Conservation (phyloP, 2,797 vertebrate species). For the Rhincodon typus region DNA sequence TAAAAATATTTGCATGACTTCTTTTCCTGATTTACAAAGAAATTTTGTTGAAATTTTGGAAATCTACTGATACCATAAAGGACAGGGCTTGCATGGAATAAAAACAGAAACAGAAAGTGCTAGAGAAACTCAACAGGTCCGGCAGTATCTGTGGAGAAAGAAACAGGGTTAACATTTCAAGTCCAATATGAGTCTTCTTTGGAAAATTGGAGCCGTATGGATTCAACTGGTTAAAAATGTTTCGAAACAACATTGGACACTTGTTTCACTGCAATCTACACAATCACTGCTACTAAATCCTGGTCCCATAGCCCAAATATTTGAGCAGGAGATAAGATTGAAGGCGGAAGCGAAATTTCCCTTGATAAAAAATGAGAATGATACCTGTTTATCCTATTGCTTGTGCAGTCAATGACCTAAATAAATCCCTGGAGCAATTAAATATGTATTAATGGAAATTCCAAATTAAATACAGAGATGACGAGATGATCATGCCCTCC, state of each 20-base stretch:
- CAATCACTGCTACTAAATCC: not conserved
- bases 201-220: too few species aligned
- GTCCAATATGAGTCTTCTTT: too few species aligned
- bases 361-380: not conserved
- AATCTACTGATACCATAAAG: not conserved
- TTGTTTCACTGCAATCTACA: not conserved
- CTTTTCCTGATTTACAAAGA: not conserved
- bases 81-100: too few species aligned
- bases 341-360: not conserved
- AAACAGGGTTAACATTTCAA: too few species aligned
- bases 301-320: not conserved
- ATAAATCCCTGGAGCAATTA: not conserved
- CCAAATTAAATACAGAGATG: too few species aligned
- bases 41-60: not conserved
- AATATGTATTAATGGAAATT: too few species aligned
- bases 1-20: not conserved
- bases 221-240: not conserved
- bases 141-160: too few species aligned
- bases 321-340: not conserved
- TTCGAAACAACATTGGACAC: not conserved
- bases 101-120: too few species aligned
- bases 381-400: not conserved
- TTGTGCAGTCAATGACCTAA: not conserved
- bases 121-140: too few species aligned
- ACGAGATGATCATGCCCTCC: too few species aligned